These are phyloP conservation scores for Epiperipatus broadwayi DNA, from an alignment of 2,888 invertebrate species.

Conservation along the genomic window DNA sequence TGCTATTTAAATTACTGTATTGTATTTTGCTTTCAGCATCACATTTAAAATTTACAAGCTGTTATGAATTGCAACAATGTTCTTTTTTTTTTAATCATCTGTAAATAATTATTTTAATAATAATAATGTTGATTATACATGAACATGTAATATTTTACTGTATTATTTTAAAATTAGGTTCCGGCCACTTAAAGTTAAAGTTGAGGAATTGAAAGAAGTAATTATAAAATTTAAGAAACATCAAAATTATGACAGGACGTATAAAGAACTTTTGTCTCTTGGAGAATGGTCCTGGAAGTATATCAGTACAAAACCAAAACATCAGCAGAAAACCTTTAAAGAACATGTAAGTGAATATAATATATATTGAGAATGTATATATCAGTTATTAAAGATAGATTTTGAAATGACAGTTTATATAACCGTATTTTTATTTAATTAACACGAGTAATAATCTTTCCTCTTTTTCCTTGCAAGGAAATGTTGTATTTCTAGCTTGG, in stretches of 20 bases:
- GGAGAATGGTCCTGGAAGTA: too few species aligned
- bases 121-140: constrained; percentile 6
- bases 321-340: constrained; percentile 61
- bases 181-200: constrained; percentile 61
- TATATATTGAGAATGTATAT: too few species aligned
- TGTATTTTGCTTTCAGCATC: too few species aligned
- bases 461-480: too few species aligned
- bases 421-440: too few species aligned
- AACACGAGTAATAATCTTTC: too few species aligned
- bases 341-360: constrained; percentile 52
- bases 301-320: constrained; percentile 42
- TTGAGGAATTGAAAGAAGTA: constrained; percentile 55
- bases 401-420: too few species aligned
- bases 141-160: constrained; percentile 1
- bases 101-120: constrained; percentile 8
- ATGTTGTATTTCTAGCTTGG: too few species aligned
- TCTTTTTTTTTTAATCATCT: not conserved
- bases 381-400: too few species aligned
- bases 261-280: too few species aligned
- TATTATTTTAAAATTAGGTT: constrained; percentile 36
- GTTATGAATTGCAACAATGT: not conserved
- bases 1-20: too few species aligned
- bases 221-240: constrained; percentile 65
- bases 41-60: not conserved
- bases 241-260: too few species aligned